phyloP scores from a whole-genome alignment of 2,797 vertebrate genomes.

The Chaetodon trifasciatus region DNA sequence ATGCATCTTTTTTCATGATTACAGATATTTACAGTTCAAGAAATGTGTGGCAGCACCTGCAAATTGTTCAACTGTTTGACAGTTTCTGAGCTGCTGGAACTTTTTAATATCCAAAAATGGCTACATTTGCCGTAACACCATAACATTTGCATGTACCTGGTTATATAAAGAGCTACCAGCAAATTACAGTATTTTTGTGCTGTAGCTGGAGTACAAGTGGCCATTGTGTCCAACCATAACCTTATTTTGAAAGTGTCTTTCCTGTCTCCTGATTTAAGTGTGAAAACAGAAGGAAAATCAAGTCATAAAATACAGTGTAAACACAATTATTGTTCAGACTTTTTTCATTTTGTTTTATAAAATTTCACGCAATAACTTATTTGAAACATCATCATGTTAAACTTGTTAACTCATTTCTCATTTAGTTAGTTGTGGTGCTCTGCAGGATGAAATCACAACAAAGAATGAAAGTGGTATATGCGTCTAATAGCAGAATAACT shows the following conservation, averaged over 20 bases:
- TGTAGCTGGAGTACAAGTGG: background rate
- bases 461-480: constrained; percentile 47
- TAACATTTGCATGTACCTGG: background rate
- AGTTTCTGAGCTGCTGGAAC: constrained; percentile 14
- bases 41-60: constrained; percentile 11
- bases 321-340: constrained; percentile 57
- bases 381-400: constrained; percentile 64
- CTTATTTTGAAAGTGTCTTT: constrained; percentile 25
- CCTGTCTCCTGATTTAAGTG: background rate
- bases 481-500: constrained; percentile 54
- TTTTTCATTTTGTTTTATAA: constrained; percentile 63
- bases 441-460: constrained; percentile 58
- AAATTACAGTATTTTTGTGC: constrained; percentile 1
- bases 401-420: constrained; percentile 54
- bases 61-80: background rate
- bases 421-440: constrained; percentile 53
- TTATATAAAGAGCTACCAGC: background rate
- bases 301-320: constrained; percentile 49
- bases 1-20: background rate
- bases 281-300: background rate
- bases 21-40: constrained; percentile 6
- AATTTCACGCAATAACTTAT: constrained; percentile 63
- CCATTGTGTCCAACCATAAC: background rate
- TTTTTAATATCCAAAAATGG: background rate
- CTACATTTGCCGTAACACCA: constrained; percentile 16